Evolutionary conservation across 2,113 vertebrate genomes (phyloP), one percentile per base, ranked within the genome.

Genomic region (Thryonomys swinderianus): DNA sequence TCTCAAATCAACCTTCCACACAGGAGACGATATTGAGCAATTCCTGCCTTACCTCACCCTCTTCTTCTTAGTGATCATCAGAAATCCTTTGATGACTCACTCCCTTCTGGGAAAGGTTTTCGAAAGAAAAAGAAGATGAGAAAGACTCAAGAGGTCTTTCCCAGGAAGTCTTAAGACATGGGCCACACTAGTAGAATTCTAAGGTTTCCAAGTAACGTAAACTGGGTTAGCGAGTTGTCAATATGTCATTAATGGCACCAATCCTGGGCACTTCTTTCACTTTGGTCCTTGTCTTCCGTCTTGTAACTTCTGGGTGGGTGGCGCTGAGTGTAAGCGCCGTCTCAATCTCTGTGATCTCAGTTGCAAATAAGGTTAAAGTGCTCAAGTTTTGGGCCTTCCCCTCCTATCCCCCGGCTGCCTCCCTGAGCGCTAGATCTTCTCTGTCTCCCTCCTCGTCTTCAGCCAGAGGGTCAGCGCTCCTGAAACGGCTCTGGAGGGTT

Each of bases 81-180:
- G 78, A 90, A 79, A 37, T 57, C 30, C 79, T 86, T 95, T 67
- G 71, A 84, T 34, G 27, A 79, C 16, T 82, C 55, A 48, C 62
- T 93, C 48, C 5, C 25, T 61, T 74, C 27, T 51, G 57, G 53
- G 40, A 53, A 91, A 11, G 34, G 21, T 37, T 80, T 87, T 81
- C 69, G 53, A 92, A 32, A 81, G 14, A 53, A 34, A 10, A 59
- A 51, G 53, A 55, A 34, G 61, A 32, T 2, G 34, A 27, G 20
- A 64, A 32, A 78, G 81, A 51, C 21, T 20, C 27, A 40, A 45
- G 16, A 11, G 76, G 6, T 3, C 67, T 90, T 93, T 61, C 37
- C 85, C 45, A 45, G 53, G 62, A 91, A 32, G 37, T 59, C 66
- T n/a, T 27, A 74, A n/a, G 20, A 71, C 25, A 51, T 89, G 69